Percentiles rank a stretch among this genome's conserved stretches.
phyloP scores from a whole-genome alignment of 2,888 invertebrate genomes.

The Pachymerium ferrugineum region DNA sequence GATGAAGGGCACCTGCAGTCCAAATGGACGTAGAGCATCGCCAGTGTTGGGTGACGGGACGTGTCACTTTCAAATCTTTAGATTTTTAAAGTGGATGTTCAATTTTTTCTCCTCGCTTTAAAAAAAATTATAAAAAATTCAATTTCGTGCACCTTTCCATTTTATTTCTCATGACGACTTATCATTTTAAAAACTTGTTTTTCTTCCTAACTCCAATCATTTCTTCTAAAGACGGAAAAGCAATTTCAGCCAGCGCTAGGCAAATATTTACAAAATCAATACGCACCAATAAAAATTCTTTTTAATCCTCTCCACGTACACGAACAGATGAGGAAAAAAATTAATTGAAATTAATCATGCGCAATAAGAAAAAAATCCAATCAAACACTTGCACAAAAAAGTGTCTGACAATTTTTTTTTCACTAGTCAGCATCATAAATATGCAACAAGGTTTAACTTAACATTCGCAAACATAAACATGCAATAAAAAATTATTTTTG shows the following conservation, averaged over 20 bases:
- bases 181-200: background rate
- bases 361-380: background rate
- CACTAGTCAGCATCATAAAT: no score
- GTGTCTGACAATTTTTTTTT: no score
- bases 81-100: no score
- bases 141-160: background rate
- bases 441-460: no score
- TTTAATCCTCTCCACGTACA: background rate
- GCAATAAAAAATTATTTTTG: no score
- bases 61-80: background rate
- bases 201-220: background rate
- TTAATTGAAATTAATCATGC: background rate
- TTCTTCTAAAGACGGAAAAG: background rate
- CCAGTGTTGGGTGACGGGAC: background rate
- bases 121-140: background rate
- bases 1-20: background rate
- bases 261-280: conserved; percentile 3
- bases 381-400: no score
- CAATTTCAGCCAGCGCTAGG: background rate
- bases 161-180: background rate
- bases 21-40: background rate
- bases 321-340: background rate
- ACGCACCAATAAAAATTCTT: background rate
- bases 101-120: no score
- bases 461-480: no score